These are phyloP conservation scores for Odontophorus gujanensis DNA, from an alignment of 2,113 vertebrate genomes.

Conservation along the genomic window DNA sequence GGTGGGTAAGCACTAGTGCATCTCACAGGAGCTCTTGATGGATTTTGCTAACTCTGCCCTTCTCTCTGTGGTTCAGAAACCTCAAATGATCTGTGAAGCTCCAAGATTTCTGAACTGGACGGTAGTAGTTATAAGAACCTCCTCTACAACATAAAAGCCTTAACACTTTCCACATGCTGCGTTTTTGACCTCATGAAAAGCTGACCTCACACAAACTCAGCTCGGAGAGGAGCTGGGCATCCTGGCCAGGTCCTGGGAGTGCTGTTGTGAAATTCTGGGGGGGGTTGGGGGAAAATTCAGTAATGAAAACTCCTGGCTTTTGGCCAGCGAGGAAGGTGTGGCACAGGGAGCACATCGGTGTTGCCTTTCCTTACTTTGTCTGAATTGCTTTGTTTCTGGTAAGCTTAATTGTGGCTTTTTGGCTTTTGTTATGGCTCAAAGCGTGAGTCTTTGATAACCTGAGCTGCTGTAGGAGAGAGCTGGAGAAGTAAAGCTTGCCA, in stretches of 20 bases:
- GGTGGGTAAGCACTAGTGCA: constrained; percentile 69
- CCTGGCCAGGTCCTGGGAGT: constrained; percentile 34
- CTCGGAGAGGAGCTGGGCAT: constrained; percentile 38
- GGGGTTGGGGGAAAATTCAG: not conserved
- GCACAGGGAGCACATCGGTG: constrained; percentile 69
- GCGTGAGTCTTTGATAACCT: constrained; percentile 40
- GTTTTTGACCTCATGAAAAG: constrained; percentile 49
- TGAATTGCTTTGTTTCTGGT: constrained; percentile 80
- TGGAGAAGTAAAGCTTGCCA: constrained; percentile 1
- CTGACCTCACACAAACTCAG: constrained; percentile 54
- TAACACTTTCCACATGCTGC: constrained; percentile 67
- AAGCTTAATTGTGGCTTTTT: constrained; percentile 35
- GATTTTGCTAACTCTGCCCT: constrained; percentile 79
- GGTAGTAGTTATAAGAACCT: constrained; percentile 61
- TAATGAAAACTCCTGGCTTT: constrained; percentile 73
- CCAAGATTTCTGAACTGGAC: constrained; percentile 46
- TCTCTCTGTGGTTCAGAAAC: constrained; percentile 71
- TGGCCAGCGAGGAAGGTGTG: constrained; percentile 76
- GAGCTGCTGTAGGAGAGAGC: not conserved
- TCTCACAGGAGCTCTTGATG: constrained; percentile 80
- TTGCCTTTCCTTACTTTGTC: constrained; percentile 76
- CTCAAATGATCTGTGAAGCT: constrained; percentile 74
- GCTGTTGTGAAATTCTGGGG: constrained; percentile 35
- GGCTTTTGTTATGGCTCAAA: not conserved
- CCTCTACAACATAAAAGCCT: constrained; percentile 40